Evolutionary conservation across 2,888 invertebrate species (phyloP).

Genomic region (Poecilobothrus nobilitatus): DNA sequence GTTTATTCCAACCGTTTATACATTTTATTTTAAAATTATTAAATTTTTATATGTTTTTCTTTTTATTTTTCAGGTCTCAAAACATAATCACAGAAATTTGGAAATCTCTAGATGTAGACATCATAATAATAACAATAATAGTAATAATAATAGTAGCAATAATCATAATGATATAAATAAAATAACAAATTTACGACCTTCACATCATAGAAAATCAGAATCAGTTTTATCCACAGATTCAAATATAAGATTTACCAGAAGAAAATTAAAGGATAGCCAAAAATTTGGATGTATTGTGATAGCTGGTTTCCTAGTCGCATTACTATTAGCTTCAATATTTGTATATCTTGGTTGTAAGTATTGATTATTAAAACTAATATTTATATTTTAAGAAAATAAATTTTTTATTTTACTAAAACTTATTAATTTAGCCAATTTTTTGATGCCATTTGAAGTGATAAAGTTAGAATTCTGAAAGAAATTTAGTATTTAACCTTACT

Average conservation of each 20-base stretch:
- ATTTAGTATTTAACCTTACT: too few species aligned
- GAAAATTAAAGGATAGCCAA: constrained; percentile 75
- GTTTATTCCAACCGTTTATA: too few species aligned
- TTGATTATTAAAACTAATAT: too few species aligned
- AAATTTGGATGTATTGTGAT: constrained; percentile 81
- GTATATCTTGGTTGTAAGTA: constrained; percentile 56
- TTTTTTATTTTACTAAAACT: not conserved
- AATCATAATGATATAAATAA: constrained; percentile 1
- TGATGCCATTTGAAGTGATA: not conserved
- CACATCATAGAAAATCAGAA: constrained; percentile 50
- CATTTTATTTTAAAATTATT: too few species aligned
- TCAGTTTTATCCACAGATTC: constrained; percentile 80
- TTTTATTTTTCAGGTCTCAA: constrained; percentile 2
- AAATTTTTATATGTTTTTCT: not conserved
- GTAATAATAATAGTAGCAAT: not conserved
- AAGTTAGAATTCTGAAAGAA: too few species aligned
- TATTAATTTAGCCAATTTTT: constrained; percentile 21
- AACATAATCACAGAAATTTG: constrained; percentile 12
- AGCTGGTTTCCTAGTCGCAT: constrained; percentile 70
- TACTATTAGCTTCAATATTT: constrained; percentile 60
- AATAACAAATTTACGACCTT: constrained; percentile 2
- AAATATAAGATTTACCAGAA: constrained; percentile 78
- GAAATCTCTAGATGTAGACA: constrained; percentile 8
- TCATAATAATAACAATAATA: not conserved
- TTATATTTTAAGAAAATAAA: too few species aligned